These are phyloP conservation scores for Apolygus lucorum DNA, from an alignment of 1,140 invertebrate species.

Conservation along the genomic window DNA sequence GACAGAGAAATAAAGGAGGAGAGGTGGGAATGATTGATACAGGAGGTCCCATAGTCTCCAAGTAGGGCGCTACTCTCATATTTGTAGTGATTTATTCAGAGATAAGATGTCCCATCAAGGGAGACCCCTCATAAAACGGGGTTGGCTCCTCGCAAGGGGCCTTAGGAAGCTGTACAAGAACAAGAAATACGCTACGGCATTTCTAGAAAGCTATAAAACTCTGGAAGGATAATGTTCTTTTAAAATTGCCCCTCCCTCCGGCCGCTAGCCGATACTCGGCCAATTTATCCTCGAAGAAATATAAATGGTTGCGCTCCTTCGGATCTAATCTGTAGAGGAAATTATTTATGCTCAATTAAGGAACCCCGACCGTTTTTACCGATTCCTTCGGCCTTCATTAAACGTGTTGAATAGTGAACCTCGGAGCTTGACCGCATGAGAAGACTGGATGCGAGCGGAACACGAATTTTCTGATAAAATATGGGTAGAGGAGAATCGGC, in stretches of 20 bases:
- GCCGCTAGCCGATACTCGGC: neutral
- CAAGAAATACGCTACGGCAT: neutral
- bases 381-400: neutral
- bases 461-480: neutral
- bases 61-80: neutral
- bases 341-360: neutral
- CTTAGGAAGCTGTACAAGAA: neutral
- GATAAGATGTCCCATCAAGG: neutral
- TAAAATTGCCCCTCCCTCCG: neutral
- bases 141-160: neutral
- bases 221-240: neutral
- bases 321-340: neutral
- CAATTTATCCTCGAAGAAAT: neutral
- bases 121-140: neutral
- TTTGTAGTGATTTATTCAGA: neutral
- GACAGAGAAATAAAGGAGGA: no score
- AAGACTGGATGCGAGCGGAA: neutral
- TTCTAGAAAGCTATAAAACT: neutral
- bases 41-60: neutral
- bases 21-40: neutral
- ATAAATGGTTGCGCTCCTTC: neutral
- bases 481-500: no score
- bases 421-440: neutral
- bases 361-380: neutral
- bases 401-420: neutral